Evolutionary conservation across 2,113 vertebrate species (phyloP), one percentile per base, ranked within the genome.

Genomic region (Talpa occidentalis): DNA sequence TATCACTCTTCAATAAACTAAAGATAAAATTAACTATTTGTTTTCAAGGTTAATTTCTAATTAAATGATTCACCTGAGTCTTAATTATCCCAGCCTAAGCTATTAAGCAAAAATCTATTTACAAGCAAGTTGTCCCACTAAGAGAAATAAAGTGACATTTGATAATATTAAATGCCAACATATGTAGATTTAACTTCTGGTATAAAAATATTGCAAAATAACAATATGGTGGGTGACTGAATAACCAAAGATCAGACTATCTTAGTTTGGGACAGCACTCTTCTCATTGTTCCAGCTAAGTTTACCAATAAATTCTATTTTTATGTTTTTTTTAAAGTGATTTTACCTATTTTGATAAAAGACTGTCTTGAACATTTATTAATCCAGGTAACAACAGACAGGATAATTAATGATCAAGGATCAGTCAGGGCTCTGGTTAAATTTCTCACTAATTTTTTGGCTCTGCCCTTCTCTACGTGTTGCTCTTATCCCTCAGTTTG

Each of bases 31-130:
- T 21, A 92, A 49, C 6, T 12, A 44, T 89, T 40, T 91, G 42
- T 60, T 94, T 83, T 84, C 62, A 91, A 87, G 54, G 67, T 80
- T 84, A 93, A 88, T 84, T 74, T 78, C 56, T 92, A 95, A 89
- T 84, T 95, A 10, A 92, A 82, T 87, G 82, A 87, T 35, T 59
- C 54, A 83, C 1, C 21, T 42, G 10, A 91, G 30, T 85, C 15
- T 82, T 62, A 52, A 93, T 26, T 73, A 80, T 30, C 22, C 12
- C 60, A 92, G 19, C 21, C 52, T 81, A 82, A 93, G 11, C 47
- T 77, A 92, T 17, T 64, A 91, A 64, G 14, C 77, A 85, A 88
- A 52, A 83, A 88, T 83, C 12, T 42, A 76, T 19, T 59, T 83
- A 40, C 17, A 35, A 79, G 26, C 49, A 69, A 82, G 35, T 78